Evolutionary conservation across 2,797 vertebrate genomes (phyloP).

Genomic region (Rhinella marina): DNA sequence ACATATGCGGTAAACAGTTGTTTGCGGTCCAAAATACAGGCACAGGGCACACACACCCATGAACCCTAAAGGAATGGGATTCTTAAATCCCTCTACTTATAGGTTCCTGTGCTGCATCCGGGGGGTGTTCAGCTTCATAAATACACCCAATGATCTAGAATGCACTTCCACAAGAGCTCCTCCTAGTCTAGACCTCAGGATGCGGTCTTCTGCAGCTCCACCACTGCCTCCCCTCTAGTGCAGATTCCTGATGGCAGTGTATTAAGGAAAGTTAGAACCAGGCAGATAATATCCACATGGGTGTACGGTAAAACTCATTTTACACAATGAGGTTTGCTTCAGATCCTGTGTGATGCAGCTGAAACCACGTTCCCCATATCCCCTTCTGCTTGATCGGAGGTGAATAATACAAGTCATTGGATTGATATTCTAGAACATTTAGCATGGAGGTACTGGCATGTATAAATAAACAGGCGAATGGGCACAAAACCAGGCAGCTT

Average conservation of each 20-base stretch:
- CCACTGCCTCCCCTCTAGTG: too few species aligned
- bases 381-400: not conserved
- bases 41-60: too few species aligned
- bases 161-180: not conserved
- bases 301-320: not conserved
- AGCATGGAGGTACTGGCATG: not conserved
- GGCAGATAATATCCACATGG: not conserved
- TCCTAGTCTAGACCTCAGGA: not conserved
- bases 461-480: slow-evolving; percentile 17
- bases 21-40: too few species aligned
- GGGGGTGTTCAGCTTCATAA: too few species aligned
- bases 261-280: too few species aligned
- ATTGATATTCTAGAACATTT: not conserved
- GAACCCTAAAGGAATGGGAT: too few species aligned
- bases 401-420: not conserved
- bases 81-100: not conserved
- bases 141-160: too few species aligned
- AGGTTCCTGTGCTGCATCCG: not conserved
- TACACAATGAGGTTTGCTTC: not conserved
- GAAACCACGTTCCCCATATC: not conserved
- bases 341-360: not conserved
- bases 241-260: not conserved
- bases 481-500: slow-evolving; percentile 7
- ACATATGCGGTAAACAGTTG: too few species aligned
- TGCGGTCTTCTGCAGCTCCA: not conserved